phyloP scores from a whole-genome alignment of 2,113 vertebrate genomes.

The Melanostigma gelatinosum region DNA sequence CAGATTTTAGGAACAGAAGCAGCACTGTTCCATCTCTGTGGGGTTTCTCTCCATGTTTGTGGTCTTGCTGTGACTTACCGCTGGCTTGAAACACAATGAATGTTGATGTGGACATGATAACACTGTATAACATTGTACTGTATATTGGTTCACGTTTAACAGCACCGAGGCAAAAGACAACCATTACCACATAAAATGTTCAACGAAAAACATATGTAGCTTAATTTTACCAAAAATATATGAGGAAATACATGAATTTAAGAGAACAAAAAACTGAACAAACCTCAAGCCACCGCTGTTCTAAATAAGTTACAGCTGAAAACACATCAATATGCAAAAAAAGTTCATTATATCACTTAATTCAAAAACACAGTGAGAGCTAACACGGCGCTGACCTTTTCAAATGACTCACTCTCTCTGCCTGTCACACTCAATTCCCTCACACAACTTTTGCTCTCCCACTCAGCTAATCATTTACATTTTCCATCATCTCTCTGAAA shows the following conservation, averaged over 20 bases:
- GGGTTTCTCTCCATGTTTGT: conserved; percentile 45
- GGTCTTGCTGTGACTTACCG: conserved; percentile 40
- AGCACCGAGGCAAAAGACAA: background rate
- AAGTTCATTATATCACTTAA: conserved; percentile 47
- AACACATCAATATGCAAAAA: conserved; percentile 45
- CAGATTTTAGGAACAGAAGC: conserved; percentile 49
- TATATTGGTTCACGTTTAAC: background rate
- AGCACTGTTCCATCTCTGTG: conserved; percentile 46
- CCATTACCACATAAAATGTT: background rate
- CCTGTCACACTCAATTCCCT: conserved; percentile 54
- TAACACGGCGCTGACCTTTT: conserved; percentile 58
- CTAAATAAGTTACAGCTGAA: conserved; percentile 17
- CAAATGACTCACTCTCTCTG: conserved; percentile 49
- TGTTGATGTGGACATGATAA: conserved; percentile 17
- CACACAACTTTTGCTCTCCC: conserved; percentile 50
- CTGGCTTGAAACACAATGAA: conserved; percentile 50
- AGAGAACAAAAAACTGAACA: background rate
- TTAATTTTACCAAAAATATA: conserved; percentile 10
- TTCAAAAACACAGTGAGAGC: conserved; percentile 40
- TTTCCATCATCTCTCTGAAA: conserved; percentile 60
- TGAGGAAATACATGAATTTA: background rate
- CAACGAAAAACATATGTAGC: background rate
- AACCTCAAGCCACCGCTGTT: background rate
- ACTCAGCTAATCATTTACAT: conserved; percentile 63
- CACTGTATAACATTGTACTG: background rate